Base-by-base conservation (phyloP, 2,797 vertebrate genomes). In the Pseudomugil tenellus region DNA sequence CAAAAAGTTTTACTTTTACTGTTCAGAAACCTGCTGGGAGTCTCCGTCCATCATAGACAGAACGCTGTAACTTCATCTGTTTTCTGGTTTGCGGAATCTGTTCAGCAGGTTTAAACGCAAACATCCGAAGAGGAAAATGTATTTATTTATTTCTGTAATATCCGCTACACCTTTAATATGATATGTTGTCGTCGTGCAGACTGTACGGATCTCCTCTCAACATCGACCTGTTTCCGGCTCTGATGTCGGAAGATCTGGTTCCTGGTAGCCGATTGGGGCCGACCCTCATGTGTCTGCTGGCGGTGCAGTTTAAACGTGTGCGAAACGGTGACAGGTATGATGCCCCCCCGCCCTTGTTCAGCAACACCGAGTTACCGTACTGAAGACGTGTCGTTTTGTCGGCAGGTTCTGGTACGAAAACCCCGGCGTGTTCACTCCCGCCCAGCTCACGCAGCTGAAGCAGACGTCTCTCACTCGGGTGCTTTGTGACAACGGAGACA, bases 331-430 rank as follows among this genome's bases (percentile, higher is more conserved):
- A 99, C 95, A 96, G 98, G 98, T 99, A 90, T 6, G 55, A 23
- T 19, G 80, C 32, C 34, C 16, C 8, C 4, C n/a, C 37, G 9
- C 19, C 11, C 34, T 21, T 17, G 29, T 19, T 29, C 4, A 34
- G 4, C 43, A 6, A 21, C 43, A 23, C n/a, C 23, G 17, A 21
- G 46, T 48, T 3, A 10, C 8, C 10, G 21, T 19, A 21, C 14
- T 16, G 28, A 34, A n/a, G 35, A 21, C 8, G 6, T 23, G 11
- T 57, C 0, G n/a, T 25, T 34, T 25, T 23, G 23, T 16, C 2
- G 28, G 39, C 87, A 99, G 98, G 93, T 95, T 99, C 84, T 99
- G 98, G 98, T 96, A 98, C 65, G 97, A 98, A 83, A 99, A 97
- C 87, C 95, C 96, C 0, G 97, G 97, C 10, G 95, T 97, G 64